A percentile compares a stretch with the other conserved stretches of the same genome.
Conservation (phyloP, 2,888 invertebrate species). For the Mythimna albipuncta region DNA sequence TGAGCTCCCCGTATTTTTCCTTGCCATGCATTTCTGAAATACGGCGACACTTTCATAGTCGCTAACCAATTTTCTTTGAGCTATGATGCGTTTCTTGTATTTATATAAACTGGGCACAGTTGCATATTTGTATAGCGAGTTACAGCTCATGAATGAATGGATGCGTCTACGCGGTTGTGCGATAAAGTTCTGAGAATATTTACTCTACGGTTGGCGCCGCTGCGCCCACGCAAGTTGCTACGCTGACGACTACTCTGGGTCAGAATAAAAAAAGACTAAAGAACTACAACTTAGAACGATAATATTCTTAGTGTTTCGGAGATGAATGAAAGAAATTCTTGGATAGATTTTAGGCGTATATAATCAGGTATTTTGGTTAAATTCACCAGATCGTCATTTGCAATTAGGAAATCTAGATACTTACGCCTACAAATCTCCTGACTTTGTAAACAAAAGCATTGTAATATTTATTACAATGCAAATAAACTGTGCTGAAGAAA, state of each 20-base stretch:
- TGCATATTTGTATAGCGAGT: conserved; percentile 65
- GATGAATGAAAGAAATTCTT: no score
- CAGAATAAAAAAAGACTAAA: conserved; percentile 56
- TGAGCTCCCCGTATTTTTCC: conserved; percentile 65
- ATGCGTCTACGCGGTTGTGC: conserved; percentile 72
- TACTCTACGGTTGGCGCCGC: conserved; percentile 82
- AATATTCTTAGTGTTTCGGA: conserved; percentile 11
- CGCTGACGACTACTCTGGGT: conserved; percentile 66
- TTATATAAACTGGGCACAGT: conserved; percentile 61
- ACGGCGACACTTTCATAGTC: conserved; percentile 72
- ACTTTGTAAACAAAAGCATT: conserved; percentile 48
- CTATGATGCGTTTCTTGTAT: conserved; percentile 61
- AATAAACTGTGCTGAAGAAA: conserved; percentile 52
- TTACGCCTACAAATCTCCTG: conserved; percentile 37
- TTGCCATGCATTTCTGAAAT: conserved; percentile 58
- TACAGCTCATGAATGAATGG: conserved; percentile 84
- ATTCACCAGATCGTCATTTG: conserved; percentile 16
- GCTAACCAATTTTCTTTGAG: conserved; percentile 71
- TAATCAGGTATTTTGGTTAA: not conserved
- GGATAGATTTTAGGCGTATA: no score
- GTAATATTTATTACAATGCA: conserved; percentile 47
- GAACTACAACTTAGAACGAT: conserved; percentile 11
- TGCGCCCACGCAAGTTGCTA: conserved; percentile 73
- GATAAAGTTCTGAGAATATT: conserved; percentile 86
- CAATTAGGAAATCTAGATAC: conserved; percentile 38